phyloP scores from a whole-genome alignment of 2,797 vertebrate species.

The Halcyon smyrnensis region DNA sequence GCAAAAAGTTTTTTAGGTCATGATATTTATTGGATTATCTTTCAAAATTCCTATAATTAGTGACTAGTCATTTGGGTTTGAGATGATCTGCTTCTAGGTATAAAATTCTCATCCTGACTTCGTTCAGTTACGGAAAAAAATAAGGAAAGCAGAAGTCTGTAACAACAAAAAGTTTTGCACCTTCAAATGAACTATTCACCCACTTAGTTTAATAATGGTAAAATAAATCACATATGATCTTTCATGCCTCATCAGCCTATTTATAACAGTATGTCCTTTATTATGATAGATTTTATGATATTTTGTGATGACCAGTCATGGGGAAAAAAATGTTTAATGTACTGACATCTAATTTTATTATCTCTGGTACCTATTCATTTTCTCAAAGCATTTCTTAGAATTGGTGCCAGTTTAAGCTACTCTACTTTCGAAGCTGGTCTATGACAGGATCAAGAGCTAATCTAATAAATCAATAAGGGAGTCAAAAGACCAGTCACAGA shows the following conservation, averaged over 20 bases:
- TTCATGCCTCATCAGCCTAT: slow-evolving; percentile 52
- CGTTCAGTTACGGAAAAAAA: background rate
- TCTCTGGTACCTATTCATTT: slow-evolving; percentile 71
- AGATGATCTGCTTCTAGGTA: background rate
- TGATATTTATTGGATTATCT: background rate
- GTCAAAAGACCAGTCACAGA: slow-evolving; percentile 51
- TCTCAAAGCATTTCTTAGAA: slow-evolving; percentile 64
- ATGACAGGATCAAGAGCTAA: slow-evolving; percentile 64
- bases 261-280: slow-evolving; percentile 71
- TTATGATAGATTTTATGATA: slow-evolving; percentile 71
- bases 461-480: slow-evolving; percentile 68
- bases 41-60: background rate
- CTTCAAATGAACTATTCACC: background rate
- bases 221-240: slow-evolving; percentile 38
- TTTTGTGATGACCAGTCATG: slow-evolving; percentile 68
- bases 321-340: slow-evolving; percentile 59
- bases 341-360: slow-evolving; percentile 77
- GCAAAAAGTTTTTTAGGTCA: background rate
- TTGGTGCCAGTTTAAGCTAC: slow-evolving; percentile 53
- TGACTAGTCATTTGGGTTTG: background rate
- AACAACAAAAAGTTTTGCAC: background rate
- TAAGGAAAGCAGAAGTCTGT: background rate
- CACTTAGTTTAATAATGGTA: slow-evolving; percentile 26
- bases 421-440: slow-evolving; percentile 55
- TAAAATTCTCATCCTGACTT: background rate